These are phyloP conservation scores for Stigmatopora argus DNA, from an alignment of 2,113 vertebrate genomes.

Conservation along the genomic window DNA sequence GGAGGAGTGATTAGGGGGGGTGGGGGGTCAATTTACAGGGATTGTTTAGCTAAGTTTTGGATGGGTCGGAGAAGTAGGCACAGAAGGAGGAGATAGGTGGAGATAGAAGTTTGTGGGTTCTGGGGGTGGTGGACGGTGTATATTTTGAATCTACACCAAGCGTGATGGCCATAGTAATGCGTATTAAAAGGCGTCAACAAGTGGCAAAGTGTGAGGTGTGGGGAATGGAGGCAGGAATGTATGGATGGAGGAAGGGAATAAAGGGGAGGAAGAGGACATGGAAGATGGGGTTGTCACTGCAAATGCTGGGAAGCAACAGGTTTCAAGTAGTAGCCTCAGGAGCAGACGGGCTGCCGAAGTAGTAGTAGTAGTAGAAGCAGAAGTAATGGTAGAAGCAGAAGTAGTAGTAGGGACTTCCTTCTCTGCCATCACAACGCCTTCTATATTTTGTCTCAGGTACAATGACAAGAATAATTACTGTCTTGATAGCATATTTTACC, in stretches of 20 bases:
- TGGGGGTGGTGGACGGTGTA: conserved; percentile 47
- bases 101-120: conserved; percentile 62
- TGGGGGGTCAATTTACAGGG: not conserved
- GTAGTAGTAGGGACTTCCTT: conserved; percentile 57
- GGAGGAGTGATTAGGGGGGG: not conserved
- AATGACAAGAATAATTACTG: conserved; percentile 50
- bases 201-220: conserved; percentile 20
- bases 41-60: conserved; percentile 49
- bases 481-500: conserved; percentile 52
- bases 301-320: conserved; percentile 64
- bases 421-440: conserved; percentile 61
- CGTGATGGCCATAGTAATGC: conserved; percentile 30
- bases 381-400: conserved; percentile 62
- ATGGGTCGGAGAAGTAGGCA: conserved; percentile 29
- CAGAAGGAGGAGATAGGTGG: conserved; percentile 53
- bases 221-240: conserved; percentile 7
- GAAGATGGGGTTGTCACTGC: conserved; percentile 68
- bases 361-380: conserved; percentile 50
- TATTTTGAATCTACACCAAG: conserved; percentile 57
- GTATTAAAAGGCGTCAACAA: conserved; percentile 20
- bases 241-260: conserved; percentile 36
- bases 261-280: conserved; percentile 44
- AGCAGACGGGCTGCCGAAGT: conserved; percentile 57
- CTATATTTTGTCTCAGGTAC: conserved; percentile 51
- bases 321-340: conserved; percentile 67